A percentile compares a stretch with the other conserved stretches of the same genome.
phyloP scores from a whole-genome alignment of 2,888 invertebrate species.

The Spisula solida region DNA sequence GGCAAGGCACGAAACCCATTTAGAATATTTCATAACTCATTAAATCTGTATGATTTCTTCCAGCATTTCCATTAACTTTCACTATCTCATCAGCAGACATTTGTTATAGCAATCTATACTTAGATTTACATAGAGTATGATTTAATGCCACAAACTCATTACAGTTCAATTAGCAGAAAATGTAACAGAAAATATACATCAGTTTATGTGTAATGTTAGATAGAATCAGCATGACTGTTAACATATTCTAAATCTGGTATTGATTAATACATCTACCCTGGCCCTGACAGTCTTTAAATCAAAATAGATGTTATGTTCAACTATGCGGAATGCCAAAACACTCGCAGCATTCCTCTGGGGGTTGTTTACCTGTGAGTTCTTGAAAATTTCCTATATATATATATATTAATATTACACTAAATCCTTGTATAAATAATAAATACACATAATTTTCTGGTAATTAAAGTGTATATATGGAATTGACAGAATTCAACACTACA shows the following conservation, averaged over 20 bases:
- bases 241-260: too few species aligned
- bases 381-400: not conserved
- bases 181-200: not conserved
- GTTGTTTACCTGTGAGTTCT: not conserved
- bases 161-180: not conserved
- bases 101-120: not conserved
- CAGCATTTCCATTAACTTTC: slow-evolving; percentile 1
- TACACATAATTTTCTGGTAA: not conserved
- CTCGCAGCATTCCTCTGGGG: not conserved
- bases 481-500: not conserved
- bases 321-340: not conserved
- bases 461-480: not conserved
- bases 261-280: too few species aligned
- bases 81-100: not conserved
- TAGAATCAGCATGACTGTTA: not conserved
- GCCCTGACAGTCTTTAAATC: too few species aligned
- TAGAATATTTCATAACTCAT: not conserved
- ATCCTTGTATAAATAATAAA: not conserved
- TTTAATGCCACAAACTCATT: not conserved
- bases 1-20: not conserved
- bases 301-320: too few species aligned
- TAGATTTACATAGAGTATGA: not conserved
- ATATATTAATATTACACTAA: not conserved
- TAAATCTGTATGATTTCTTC: not conserved
- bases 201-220: not conserved